Evolutionary conservation across 2,888 invertebrate species (phyloP), one percentile per base, ranked within the genome.

Genomic region (Griposia aprilina): DNA sequence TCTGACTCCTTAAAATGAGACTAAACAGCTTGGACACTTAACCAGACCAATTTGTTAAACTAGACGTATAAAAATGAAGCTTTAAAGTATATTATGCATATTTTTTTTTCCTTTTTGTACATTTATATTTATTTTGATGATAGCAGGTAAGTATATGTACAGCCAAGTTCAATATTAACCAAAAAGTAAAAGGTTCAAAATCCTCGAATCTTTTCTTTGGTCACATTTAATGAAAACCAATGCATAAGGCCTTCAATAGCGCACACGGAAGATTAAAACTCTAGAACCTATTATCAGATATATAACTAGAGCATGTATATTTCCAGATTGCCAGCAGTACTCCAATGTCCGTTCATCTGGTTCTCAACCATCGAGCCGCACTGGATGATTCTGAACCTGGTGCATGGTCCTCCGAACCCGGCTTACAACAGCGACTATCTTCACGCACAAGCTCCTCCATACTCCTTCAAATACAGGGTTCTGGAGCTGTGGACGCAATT

Each of bases 301-400:
- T 26, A 57, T 36, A 41, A 50, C 11, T n/a, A n/a, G 20, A 52
- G 17, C 17, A 26, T 41, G 1, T 59, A 26, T 73, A 50, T 48
- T 92, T 90, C 1, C 81, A 93, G 94, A 20, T 82, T 94, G 7
- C 84, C 90, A 60, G 87, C 90, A 20, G 69, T 94, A 17, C 92
- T 90, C 65, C 84, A 90, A 26, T 93, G 94, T 67, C 94, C 94
- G 0, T 88, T 91, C 13, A 92, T 94, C 26, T 93, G 94, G 93
- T 86, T 91, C 20, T 92, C 91, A 0, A 87, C 93, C 0, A 70
- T 91, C 8, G 92, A 92, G 41, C 89, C 92, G 0, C 90, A 93
- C 36, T 92, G 90, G 90, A 76, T 86, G 57, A 80, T 90, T 0
- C 52, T 88, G 0, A 80, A 87, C n/a, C 52, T 92, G 23, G 80